phyloP scores from a whole-genome alignment of 2,113 vertebrate species.

The Calonectris borealis region DNA sequence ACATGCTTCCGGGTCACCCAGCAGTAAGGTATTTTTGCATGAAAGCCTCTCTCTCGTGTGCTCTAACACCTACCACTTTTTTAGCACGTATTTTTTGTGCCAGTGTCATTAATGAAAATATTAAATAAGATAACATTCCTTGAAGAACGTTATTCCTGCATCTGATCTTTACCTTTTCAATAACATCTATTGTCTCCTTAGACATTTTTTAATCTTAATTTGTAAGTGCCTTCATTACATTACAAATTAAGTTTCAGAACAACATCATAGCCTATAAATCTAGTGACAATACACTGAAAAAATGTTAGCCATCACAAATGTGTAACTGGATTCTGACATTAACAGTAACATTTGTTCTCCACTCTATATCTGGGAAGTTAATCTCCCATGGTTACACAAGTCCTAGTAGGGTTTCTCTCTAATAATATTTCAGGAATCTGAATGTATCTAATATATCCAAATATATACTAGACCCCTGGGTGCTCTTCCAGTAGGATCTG shows the following conservation, averaged over 20 bases:
- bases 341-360: neutral
- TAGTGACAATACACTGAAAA: neutral
- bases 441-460: slow-evolving; percentile 21
- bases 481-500: neutral
- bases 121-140: neutral
- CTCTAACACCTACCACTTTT: neutral
- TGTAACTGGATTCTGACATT: neutral
- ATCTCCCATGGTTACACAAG: neutral
- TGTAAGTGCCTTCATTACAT: neutral
- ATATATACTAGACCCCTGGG: neutral
- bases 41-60: neutral
- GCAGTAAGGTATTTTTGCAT: neutral
- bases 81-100: neutral
- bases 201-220: neutral
- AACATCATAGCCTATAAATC: neutral
- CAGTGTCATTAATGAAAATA: neutral
- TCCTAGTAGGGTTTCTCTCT: neutral
- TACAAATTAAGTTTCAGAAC: neutral
- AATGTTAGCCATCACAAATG: neutral
- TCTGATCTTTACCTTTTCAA: neutral
- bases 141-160: neutral
- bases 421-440: slow-evolving; percentile 18
- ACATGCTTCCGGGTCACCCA: neutral
- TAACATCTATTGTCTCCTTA: neutral
- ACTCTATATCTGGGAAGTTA: neutral